Conservation (phyloP, 2,113 vertebrate genomes). For the Pseudonaja textilis region DNA sequence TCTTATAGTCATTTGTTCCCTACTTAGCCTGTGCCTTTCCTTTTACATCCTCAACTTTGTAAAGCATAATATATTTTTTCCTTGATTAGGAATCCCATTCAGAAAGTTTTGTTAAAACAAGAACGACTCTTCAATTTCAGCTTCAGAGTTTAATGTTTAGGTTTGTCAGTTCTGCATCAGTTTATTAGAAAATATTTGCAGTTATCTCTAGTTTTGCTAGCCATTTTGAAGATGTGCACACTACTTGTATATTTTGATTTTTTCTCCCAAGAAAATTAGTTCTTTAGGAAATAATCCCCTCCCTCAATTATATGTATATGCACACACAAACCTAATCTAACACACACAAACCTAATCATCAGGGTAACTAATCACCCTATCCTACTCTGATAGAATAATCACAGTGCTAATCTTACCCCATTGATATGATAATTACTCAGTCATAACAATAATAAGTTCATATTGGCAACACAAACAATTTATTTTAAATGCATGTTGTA, state of each 20-base stretch:
- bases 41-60: neutral
- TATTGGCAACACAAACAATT: constrained; percentile 46
- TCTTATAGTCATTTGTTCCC: neutral
- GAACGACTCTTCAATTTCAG: neutral
- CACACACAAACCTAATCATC: neutral
- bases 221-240: neutral
- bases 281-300: neutral
- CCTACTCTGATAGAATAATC: constrained; percentile 36
- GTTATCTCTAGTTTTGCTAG: neutral
- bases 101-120: neutral
- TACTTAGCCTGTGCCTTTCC: neutral
- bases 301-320: neutral
- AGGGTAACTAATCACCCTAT: neutral
- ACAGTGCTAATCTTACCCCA: constrained; percentile 5
- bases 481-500: constrained; percentile 48
- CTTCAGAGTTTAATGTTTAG: neutral
- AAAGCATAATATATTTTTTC: neutral
- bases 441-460: constrained; percentile 47
- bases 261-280: neutral
- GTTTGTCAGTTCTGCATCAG: neutral
- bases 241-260: neutral
- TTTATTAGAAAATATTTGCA: neutral
- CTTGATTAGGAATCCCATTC: neutral
- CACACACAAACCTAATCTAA: neutral
- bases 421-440: constrained; percentile 47